Evolutionary conservation across 2,888 invertebrate species (phyloP), one percentile per base, ranked within the genome.

Genomic region (Latheticus oryzae): DNA sequence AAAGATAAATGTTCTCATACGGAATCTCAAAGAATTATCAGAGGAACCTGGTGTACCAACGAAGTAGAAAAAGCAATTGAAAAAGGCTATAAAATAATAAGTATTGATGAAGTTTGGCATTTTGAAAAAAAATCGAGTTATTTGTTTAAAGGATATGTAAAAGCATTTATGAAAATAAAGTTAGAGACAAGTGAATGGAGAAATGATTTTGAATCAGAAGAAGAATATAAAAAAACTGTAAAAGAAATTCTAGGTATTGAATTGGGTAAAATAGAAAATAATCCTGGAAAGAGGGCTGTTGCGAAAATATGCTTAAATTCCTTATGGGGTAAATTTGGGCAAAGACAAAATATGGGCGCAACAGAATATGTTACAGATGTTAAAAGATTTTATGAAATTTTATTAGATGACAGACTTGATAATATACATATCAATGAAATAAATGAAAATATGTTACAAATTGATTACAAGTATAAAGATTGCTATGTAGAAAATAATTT

Each of bases 301-400:
- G 56, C 64, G 0, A 67, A 67, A 58, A 55, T 66, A 32, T 63
- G 61, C 23, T 57, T 69, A 21, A 68, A 68, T 53, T 59, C 48
- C 23, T 54, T 66, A 24, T 68, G 66, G 65, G 63, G 61, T 12
- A 67, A 69, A 16, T 38, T 38, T 38, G 38, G 38, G 11, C 38
- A 38, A 11, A 19, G 38, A 38, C 38, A 38, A 38, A 38, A 38
- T 21, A 38, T 38, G 38, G 23, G 38, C 3, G 21, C 11, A 38
- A 23, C 21, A 38, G 21, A 38, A 9, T 38, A 38, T 16, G 38
- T 38, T 38, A 38, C 23, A 12, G 38, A 38, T 38, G 9, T 38
- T 38, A 23, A 17, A 17, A 35, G 35, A 35, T 33, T 13, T 35
- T 16, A 35, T 16, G 12, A 30, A 30, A 30, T 30, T 11, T 35